Conservation (phyloP, 2,797 vertebrate species). For the Parambassis ranga region DNA sequence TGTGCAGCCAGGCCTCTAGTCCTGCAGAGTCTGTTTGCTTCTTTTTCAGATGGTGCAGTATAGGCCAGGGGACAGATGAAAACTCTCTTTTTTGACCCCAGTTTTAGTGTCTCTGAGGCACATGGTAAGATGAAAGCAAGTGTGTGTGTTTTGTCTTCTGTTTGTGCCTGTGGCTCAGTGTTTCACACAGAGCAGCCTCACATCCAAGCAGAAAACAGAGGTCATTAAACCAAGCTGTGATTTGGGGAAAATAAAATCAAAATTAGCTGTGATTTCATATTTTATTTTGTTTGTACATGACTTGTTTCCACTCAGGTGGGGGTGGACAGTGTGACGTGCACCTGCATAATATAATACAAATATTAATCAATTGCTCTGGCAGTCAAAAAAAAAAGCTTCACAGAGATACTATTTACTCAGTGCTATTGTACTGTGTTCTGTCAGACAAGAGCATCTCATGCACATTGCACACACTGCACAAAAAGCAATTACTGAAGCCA, state of each 20-base stretch:
- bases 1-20: not conserved
- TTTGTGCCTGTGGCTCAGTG: slow-evolving; percentile 10
- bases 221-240: slow-evolving; percentile 20
- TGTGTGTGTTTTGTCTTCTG: slow-evolving; percentile 3
- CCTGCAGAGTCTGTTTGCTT: not conserved
- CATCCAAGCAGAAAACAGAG: slow-evolving; percentile 3
- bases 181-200: not conserved
- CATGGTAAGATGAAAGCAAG: slow-evolving; percentile 24
- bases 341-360: not conserved
- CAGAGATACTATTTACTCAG: not conserved
- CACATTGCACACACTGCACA: not conserved
- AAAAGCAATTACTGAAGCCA: slow-evolving; percentile 8
- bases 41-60: not conserved
- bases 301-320: not conserved
- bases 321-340: not conserved
- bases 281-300: no score
- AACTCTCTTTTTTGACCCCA: slow-evolving; percentile 37
- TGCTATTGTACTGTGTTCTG: not conserved
- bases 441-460: not conserved
- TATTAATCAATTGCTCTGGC: slow-evolving; percentile 2
- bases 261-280: not conserved
- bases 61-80: slow-evolving; percentile 26
- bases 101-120: slow-evolving; percentile 8
- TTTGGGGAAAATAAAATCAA: not conserved
- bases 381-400: not conserved